phyloP scores from a whole-genome alignment of 2,113 vertebrate species.

The Stictonetta naevosa region DNA sequence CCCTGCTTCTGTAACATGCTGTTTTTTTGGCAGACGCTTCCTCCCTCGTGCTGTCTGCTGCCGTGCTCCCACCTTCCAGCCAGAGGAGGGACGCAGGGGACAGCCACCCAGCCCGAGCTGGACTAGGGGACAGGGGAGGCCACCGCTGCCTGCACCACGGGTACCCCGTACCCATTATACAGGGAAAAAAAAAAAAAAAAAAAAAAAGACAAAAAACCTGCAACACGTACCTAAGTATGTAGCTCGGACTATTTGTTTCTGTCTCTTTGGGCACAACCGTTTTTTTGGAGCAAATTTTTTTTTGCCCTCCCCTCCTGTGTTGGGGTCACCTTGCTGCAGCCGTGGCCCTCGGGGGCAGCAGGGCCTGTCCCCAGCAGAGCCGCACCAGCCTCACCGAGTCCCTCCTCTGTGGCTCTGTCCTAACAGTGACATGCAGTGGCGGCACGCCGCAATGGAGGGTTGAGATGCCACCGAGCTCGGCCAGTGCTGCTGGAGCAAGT shows the following conservation, averaged over 20 bases:
- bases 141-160: accelerated
- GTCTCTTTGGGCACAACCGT: not conserved
- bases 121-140: not conserved
- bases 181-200: no score
- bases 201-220: no score
- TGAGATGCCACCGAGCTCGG: not conserved
- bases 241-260: not conserved
- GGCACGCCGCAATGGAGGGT: not conserved
- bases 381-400: not conserved
- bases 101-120: no score
- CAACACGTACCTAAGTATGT: not conserved
- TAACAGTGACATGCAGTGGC: conserved; percentile 60
- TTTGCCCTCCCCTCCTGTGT: accelerated
- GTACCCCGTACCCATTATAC: not conserved
- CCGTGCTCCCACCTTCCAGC: accelerated
- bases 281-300: not conserved
- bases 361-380: not conserved
- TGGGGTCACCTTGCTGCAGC: not conserved
- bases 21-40: not conserved
- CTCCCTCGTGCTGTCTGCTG: not conserved
- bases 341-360: accelerated
- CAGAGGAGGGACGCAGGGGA: not conserved
- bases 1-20: not conserved
- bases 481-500: not conserved
- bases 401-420: not conserved